phyloP scores from a whole-genome alignment of 2,888 invertebrate genomes.

The Dryobota labecula region DNA sequence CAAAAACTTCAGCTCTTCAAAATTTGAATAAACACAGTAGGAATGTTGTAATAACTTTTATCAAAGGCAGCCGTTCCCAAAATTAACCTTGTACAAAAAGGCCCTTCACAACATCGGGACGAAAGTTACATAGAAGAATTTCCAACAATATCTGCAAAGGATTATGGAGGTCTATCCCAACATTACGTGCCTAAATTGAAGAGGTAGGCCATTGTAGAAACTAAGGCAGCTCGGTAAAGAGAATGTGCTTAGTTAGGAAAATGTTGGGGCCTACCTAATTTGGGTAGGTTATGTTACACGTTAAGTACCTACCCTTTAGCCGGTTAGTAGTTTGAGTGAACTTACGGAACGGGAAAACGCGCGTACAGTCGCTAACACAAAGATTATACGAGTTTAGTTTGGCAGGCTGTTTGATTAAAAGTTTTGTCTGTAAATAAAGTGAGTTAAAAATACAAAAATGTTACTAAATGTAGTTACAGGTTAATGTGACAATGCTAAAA shows the following conservation, averaged over 20 bases:
- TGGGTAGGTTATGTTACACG: constrained; percentile 65
- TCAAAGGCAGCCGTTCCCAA: constrained; percentile 45
- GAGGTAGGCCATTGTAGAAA: constrained; percentile 63
- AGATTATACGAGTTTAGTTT: constrained; percentile 32
- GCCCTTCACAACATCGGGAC: constrained; percentile 47
- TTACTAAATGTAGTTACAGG: background rate
- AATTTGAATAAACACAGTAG: constrained; percentile 45
- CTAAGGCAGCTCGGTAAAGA: constrained; percentile 59
- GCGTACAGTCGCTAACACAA: constrained; percentile 60
- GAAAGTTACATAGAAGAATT: constrained; percentile 62
- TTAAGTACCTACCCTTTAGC: constrained; percentile 60
- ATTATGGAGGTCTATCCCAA: constrained; percentile 65
- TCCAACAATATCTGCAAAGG: constrained; percentile 61
- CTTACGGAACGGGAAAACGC: constrained; percentile 52
- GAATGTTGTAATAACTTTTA: constrained; percentile 47
- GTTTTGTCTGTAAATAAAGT: constrained; percentile 20
- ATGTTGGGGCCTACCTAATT: constrained; percentile 64
- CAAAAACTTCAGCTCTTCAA: constrained; percentile 28
- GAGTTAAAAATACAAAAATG: background rate
- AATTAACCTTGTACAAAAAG: constrained; percentile 56
- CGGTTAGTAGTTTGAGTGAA: constrained; percentile 60
- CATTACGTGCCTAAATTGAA: constrained; percentile 65
- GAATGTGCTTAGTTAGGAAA: constrained; percentile 67
- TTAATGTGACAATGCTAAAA: background rate
- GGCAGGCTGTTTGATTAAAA: constrained; percentile 34